Percentiles rank a stretch among this genome's conserved stretches.
Conservation (phyloP, 1,140 invertebrate species). For the Heliconius melpomene region DNA sequence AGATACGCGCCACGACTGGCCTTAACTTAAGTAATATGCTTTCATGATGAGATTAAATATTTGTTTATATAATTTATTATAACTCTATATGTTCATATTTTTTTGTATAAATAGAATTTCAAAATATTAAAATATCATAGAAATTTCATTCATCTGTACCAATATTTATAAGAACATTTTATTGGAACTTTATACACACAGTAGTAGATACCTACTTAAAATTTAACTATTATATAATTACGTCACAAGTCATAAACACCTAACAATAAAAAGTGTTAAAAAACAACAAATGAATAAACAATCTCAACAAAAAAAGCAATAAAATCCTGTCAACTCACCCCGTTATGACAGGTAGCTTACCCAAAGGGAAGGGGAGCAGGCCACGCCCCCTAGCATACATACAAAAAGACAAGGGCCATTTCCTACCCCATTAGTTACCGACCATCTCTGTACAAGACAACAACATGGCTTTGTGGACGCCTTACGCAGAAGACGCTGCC, state of each 20-base stretch:
- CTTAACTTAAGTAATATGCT: too few species aligned
- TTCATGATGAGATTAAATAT: background rate
- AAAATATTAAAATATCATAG: too few species aligned
- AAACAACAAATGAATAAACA: slow-evolving; percentile 13
- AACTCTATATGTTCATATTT: too few species aligned
- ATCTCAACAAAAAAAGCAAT: slow-evolving; percentile 20
- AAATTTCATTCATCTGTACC: too few species aligned
- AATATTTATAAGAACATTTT: too few species aligned
- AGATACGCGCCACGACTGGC: too few species aligned
- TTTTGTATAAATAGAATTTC: too few species aligned
- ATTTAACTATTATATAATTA: background rate
- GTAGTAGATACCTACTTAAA: background rate
- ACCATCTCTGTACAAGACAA: slow-evolving; percentile 52
- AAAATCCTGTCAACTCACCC: slow-evolving; percentile 20
- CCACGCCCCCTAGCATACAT: slow-evolving; percentile 31
- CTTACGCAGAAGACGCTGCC: slow-evolving; percentile 54
- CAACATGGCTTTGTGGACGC: slow-evolving; percentile 54
- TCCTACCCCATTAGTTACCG: slow-evolving; percentile 19
- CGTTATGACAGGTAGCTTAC: slow-evolving; percentile 34
- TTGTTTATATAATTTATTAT: background rate
- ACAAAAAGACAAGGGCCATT: slow-evolving; percentile 20
- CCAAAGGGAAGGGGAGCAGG: slow-evolving; percentile 27
- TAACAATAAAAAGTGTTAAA: slow-evolving; percentile 19
- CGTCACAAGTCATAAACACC: slow-evolving; percentile 14
- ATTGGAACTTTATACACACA: background rate